These are phyloP conservation scores for Popillia japonica DNA, from an alignment of 1,140 invertebrate species.

Conservation along the genomic window DNA sequence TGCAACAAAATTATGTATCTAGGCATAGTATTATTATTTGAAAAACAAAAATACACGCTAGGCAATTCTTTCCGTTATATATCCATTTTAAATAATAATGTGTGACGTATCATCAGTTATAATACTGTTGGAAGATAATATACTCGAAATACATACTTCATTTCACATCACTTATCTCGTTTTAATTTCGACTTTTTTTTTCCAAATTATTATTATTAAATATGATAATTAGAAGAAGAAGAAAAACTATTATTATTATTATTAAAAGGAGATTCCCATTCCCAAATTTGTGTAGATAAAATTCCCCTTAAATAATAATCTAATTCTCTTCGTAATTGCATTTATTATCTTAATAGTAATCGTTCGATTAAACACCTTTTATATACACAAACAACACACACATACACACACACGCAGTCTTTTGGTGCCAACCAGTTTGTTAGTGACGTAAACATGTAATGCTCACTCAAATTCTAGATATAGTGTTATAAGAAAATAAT, in stretches of 20 bases:
- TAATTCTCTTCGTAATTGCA: slow-evolving; percentile 14
- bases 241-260: background rate
- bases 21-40: too few species aligned
- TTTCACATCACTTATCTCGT: background rate
- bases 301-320: background rate
- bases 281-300: background rate
- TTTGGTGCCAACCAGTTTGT: slow-evolving; percentile 43
- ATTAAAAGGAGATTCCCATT: background rate
- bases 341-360: slow-evolving; percentile 37
- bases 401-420: background rate
- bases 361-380: too few species aligned
- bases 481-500: slow-evolving; percentile 45
- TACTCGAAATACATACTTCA: background rate
- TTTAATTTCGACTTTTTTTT: background rate
- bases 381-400: background rate
- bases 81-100: too few species aligned
- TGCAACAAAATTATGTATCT: too few species aligned
- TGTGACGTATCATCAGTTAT: too few species aligned
- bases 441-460: slow-evolving; percentile 50
- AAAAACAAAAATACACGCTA: too few species aligned
- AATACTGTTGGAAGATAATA: too few species aligned
- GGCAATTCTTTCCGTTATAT: too few species aligned
- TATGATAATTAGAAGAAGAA: background rate
- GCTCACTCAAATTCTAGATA: slow-evolving; percentile 55
- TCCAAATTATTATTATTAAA: background rate